These are phyloP conservation scores for Miltochrista miniata DNA, from an alignment of 2,888 invertebrate genomes.

Conservation along the genomic window DNA sequence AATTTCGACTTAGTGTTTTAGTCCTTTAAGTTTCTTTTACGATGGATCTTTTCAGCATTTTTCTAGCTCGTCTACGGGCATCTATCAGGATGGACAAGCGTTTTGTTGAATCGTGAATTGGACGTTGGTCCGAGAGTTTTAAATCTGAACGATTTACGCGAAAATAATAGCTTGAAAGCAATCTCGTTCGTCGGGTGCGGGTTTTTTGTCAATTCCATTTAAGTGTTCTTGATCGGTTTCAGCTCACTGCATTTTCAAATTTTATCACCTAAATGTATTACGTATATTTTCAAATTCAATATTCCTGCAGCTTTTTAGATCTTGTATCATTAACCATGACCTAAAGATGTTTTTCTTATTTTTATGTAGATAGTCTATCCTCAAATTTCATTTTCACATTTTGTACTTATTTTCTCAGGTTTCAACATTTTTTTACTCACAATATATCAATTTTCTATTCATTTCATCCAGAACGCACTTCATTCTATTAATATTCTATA, in stretches of 20 bases:
- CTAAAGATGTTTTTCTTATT: no score
- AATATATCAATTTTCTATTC: no score
- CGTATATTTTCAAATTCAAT: no score
- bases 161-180: constrained; percentile 69
- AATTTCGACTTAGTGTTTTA: constrained; percentile 29
- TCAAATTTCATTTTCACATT: no score
- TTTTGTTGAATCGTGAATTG: constrained; percentile 78
- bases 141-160: constrained; percentile 75
- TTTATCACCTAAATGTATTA: not conserved
- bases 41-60: constrained; percentile 29
- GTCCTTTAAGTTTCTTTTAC: constrained; percentile 30
- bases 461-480: no score
- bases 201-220: constrained; percentile 43
- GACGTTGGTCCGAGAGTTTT: constrained; percentile 70
- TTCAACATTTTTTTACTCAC: no score
- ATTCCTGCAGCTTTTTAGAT: no score
- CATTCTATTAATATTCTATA: no score
- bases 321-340: no score
- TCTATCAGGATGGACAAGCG: constrained; percentile 79
- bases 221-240: constrained; percentile 26
- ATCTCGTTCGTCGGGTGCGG: constrained; percentile 50
- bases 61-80: constrained; percentile 57
- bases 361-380: no score
- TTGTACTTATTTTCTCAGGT: no score
- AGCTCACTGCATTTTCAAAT: constrained; percentile 6